These are phyloP conservation scores for Esox lucius DNA, from an alignment of 2,797 vertebrate species.

Conservation along the genomic window DNA sequence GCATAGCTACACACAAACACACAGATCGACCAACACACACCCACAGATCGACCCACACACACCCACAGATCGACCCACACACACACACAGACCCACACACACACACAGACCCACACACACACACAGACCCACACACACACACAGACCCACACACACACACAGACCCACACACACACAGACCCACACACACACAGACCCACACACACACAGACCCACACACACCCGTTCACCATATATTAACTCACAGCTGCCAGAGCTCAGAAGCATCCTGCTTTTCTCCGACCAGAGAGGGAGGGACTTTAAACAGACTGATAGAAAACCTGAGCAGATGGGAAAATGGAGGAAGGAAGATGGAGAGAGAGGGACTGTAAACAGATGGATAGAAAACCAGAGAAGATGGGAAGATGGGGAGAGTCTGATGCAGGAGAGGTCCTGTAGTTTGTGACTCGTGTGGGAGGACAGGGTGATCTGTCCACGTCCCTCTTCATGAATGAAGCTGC, in stretches of 20 bases:
- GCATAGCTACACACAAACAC: not conserved
- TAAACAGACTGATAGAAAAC: not conserved
- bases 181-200: too few species aligned
- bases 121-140: not conserved
- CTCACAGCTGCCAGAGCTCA: too few species aligned
- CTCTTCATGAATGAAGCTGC: too few species aligned
- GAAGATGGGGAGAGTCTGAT: conserved; percentile 20
- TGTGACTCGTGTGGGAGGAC: too few species aligned
- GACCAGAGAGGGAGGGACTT: not conserved
- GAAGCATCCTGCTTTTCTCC: not conserved
- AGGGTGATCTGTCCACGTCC: too few species aligned
- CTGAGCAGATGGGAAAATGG: not conserved
- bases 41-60: not conserved
- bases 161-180: too few species aligned
- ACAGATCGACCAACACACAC: conserved; percentile 8
- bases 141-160: too few species aligned
- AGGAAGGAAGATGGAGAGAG: conserved; percentile 11
- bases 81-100: too few species aligned
- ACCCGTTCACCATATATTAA: too few species aligned
- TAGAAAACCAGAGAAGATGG: conserved; percentile 19
- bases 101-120: not conserved
- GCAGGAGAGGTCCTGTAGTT: too few species aligned
- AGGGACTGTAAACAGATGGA: conserved; percentile 11
- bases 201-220: too few species aligned
- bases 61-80: not conserved